Evolutionary conservation across 64 coral and sea anemone species (phyloP).

Genomic region (Acropora tenuis): DNA sequence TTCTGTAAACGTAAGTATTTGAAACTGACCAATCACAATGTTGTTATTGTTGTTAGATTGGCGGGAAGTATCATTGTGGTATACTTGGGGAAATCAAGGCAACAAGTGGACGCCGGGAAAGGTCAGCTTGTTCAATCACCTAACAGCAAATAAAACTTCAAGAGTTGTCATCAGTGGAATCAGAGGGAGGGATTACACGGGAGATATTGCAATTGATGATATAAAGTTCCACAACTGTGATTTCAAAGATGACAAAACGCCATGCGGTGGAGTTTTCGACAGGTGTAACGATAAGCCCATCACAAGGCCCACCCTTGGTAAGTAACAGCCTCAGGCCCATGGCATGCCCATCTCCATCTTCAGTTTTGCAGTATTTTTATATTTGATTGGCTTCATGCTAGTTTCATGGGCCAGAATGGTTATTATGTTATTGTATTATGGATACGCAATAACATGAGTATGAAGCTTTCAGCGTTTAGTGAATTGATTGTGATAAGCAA

Average conservation of each 20-base stretch:
- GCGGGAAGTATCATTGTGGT: constrained; percentile 45
- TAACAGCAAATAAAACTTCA: constrained; percentile 28
- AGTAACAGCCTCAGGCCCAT: background rate
- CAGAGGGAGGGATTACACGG: constrained; percentile 75
- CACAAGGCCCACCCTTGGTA: constrained; percentile 79
- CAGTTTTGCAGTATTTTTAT: too few species aligned
- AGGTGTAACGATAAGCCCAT: constrained; percentile 58
- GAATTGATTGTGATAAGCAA: too few species aligned
- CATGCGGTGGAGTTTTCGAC: constrained; percentile 54
- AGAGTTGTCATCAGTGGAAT: constrained; percentile 58
- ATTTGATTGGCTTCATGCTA: too few species aligned
- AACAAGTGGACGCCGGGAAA: constrained; percentile 87
- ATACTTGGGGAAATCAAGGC: constrained; percentile 43
- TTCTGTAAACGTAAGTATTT: too few species aligned
- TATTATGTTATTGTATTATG: too few species aligned
- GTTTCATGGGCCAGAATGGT: too few species aligned
- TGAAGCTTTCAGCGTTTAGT: too few species aligned
- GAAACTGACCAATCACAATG: too few species aligned
- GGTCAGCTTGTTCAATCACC: constrained; percentile 51
- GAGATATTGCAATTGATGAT: constrained; percentile 91
- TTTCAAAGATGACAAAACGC: constrained; percentile 56
- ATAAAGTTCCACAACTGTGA: constrained; percentile 67
- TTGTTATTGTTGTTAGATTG: constrained; percentile 3
- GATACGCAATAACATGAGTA: too few species aligned
- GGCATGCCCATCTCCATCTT: too few species aligned